Base-by-base conservation (phyloP, 2,888 invertebrate genomes). In the Pharmacophagus antenor region DNA sequence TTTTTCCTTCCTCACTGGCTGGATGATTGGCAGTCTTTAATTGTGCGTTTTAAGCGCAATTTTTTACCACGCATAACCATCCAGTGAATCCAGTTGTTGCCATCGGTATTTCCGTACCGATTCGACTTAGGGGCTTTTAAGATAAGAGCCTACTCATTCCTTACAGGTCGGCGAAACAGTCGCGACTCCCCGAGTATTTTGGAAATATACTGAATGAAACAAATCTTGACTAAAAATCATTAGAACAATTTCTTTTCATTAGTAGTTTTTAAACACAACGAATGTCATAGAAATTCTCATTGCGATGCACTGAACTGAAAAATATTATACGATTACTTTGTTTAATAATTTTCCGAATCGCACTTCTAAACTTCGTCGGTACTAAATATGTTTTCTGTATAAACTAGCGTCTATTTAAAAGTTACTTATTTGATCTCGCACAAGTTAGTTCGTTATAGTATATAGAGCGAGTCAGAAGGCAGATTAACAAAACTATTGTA, bases 401-500 rank as follows among this genome's bases (percentile, higher is more conserved):
- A 56, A 61, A 52, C 52, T 21, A 47, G 51, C 23, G 25, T 46
- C 55, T 56, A 51, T 61, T 52, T 50, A 52, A 61, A 56, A 61
- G 44, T 61, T 61, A 23, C 50, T 50, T 50, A 44, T 59, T 55
- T 55, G 25, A 55, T 50, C 46, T 50, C 21, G 50, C 37, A 50
- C 55, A 60, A 60, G 50, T 37, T 55, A 44, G 55, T 50, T 60
- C 59, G 55, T 55, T 60, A 60, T 55, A 21, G 50, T 22, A 42
- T 49, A 46, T 15, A 47, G 56, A 52, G 37, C 47, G 56, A 56
- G 56, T 56, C 56, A 52, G 56, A 61, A 56, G 56, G 61, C 52
- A 52, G 56, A 61, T 56, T 61, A 61, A 56, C 56, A 52, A 56
- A 61, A 52, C 56, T 61, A 61, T 25, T 56, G 47, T 52, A 61